Evolutionary conservation across 30 jellyfish, hydroid and myxozoan genomes (phyloP), one percentile per base, ranked within the genome.

Genomic region (Rhopilema esculentum): DNA sequence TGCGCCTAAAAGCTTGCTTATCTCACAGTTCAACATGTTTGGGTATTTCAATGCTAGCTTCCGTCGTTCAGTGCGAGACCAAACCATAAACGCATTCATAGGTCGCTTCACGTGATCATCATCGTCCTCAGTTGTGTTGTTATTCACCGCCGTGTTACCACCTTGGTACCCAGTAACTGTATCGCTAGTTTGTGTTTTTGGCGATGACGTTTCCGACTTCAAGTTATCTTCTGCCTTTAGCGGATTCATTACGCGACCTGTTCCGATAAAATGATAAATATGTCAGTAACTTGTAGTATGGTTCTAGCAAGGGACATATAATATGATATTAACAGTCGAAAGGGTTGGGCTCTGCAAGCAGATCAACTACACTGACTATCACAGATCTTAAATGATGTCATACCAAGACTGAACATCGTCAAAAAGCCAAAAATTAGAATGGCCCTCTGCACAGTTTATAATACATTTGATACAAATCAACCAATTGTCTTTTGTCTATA

Each of bases 1-100:
- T 0, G 98, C 98, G 23, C 99, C 99, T 26, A 96, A 92, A 32
- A 96, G 57, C 89, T 96, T 96, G 81, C 98, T 92, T 16, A 96
- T 96, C 69, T 96, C 99, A 30, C 99, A 96, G 86, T 96, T 96
- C 80, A 96, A 68, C 98, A 96, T 91, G 67, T 96, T 96, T 21
- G 99, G 99, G 87, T 92, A 96, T 68, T 91, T 92, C 88, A 96
- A 72, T 7, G 99, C 99, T 24, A 96, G 95, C 80, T 92, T 96
- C 4, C 99, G 93, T 57, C 99, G 85, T 64, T 91, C 99, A 6
- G 98, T 89, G 24, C 98, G 84, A 15, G 99, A 96, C 99, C 99
- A 96, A 27, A 96, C 99, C 99, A 96, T 96, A 77, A 96, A 96
- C 30, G 99, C 99, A 74, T 96, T 96, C 99, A 96, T 96, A n/a